Percentiles rank a stretch among this genome's conserved stretches.
Evolutionary conservation across 2,888 invertebrate genomes (phyloP).

Genomic region (Drosophila leonis): DNA sequence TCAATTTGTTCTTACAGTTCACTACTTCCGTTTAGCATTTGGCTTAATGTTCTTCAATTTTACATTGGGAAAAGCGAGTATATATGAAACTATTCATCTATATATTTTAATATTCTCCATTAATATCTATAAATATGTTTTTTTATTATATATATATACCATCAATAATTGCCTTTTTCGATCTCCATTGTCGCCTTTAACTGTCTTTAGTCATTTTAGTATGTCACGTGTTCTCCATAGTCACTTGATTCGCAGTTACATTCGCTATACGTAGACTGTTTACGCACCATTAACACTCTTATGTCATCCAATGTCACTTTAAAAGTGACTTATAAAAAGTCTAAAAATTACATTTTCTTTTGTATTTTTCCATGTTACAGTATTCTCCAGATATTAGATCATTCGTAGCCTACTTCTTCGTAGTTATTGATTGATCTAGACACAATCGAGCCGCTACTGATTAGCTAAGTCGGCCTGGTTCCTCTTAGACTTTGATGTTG

Average conservation of each 20-base stretch:
- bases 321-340: not conserved
- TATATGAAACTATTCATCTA: not conserved
- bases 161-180: not conserved
- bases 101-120: not conserved
- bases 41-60: not conserved
- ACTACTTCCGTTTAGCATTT: not conserved
- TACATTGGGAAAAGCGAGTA: not conserved
- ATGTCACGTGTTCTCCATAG: not conserved
- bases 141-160: too few relatives aligned
- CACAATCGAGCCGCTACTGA: constrained; percentile 45
- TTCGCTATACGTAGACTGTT: not conserved
- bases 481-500: constrained; percentile 41
- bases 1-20: not conserved
- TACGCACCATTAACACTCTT: not conserved
- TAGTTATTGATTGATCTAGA: constrained; percentile 18
- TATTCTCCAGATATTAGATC: not conserved
- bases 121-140: not conserved
- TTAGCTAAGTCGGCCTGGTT: constrained; percentile 41
- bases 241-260: not conserved
- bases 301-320: not conserved
- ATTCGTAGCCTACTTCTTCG: not conserved
- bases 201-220: not conserved
- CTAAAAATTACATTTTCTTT: not conserved
- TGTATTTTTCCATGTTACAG: not conserved
- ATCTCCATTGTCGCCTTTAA: not conserved